These are phyloP conservation scores for Ammodytes dubius DNA, from an alignment of 2,113 vertebrate species.

Conservation along the genomic window DNA sequence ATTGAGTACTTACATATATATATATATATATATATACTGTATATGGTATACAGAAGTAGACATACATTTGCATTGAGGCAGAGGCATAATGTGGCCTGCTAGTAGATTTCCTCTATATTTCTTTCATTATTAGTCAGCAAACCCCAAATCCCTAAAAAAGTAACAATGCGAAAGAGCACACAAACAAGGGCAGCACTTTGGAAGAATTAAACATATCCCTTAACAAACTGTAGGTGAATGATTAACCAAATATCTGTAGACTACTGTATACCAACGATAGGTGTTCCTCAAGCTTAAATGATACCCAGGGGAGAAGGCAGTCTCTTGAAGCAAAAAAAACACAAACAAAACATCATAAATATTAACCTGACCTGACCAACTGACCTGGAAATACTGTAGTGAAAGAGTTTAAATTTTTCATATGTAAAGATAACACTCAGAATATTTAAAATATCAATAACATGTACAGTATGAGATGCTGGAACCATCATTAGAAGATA, in stretches of 20 bases:
- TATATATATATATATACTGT: background rate
- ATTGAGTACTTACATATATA: no score
- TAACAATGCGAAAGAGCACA: background rate
- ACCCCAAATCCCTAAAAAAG: conserved; percentile 30
- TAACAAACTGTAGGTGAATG: conserved; percentile 1
- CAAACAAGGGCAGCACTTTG: conserved; percentile 11
- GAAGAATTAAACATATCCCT: conserved; percentile 46
- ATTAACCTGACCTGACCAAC: background rate
- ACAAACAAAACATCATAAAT: background rate
- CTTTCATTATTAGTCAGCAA: conserved; percentile 44
- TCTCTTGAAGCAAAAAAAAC: background rate
- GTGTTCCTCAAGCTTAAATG: background rate
- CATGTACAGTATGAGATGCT: background rate
- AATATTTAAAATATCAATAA: background rate
- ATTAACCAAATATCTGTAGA: conserved; percentile 20
- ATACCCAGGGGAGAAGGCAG: background rate
- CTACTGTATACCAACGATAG: background rate
- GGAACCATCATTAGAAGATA: background rate
- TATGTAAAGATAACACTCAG: background rate
- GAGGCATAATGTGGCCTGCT: conserved; percentile 11
- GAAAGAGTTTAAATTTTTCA: conserved; percentile 4
- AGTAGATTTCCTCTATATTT: conserved; percentile 13
- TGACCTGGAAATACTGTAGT: background rate
- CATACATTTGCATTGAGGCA: background rate
- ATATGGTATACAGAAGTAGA: background rate